phyloP scores from a whole-genome alignment of 2,888 invertebrate genomes.

The Psococerastis gibbosa region DNA sequence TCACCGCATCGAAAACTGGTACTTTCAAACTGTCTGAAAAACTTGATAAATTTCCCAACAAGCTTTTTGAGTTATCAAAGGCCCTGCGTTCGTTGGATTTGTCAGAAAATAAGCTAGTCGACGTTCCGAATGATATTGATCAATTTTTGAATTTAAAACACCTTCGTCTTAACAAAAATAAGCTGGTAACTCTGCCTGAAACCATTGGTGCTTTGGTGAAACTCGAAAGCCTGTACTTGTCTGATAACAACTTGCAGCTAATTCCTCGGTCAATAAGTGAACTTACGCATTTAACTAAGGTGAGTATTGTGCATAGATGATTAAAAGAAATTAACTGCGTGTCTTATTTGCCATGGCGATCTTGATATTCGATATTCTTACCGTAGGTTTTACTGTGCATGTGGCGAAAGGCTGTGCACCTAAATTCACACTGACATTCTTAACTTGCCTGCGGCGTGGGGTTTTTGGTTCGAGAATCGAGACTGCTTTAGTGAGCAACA shows the following conservation, averaged over 20 bases:
- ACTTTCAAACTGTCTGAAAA: conserved; percentile 73
- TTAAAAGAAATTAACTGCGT: too few relatives aligned
- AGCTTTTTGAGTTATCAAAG: conserved; percentile 41
- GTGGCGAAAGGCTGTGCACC: too few relatives aligned
- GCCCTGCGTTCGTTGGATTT: conserved; percentile 75
- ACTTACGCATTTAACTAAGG: conserved; percentile 47
- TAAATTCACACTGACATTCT: too few relatives aligned
- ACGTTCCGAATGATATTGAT: conserved; percentile 31
- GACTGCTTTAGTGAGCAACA: too few relatives aligned
- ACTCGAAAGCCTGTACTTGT: conserved; percentile 38
- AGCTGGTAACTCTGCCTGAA: conserved; percentile 41
- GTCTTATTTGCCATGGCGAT: too few relatives aligned
- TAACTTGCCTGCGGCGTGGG: too few relatives aligned
- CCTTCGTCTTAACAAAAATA: conserved; percentile 35
- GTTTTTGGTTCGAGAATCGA: too few relatives aligned
- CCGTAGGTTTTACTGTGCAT: too few relatives aligned
- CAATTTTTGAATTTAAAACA: conserved; percentile 52
- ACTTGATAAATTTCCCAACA: conserved; percentile 56
- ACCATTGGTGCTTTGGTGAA: conserved; percentile 39
- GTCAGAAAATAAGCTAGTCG: conserved; percentile 70
- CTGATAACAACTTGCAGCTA: conserved; percentile 62
- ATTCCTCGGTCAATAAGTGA: conserved; percentile 46
- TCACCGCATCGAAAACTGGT: conserved; percentile 90
- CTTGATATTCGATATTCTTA: too few relatives aligned
- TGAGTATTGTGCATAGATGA: too few relatives aligned